Evolutionary conservation across 2,797 vertebrate genomes (phyloP), one percentile per base, ranked within the genome.

Genomic region (Lacerta bilineata): DNA sequence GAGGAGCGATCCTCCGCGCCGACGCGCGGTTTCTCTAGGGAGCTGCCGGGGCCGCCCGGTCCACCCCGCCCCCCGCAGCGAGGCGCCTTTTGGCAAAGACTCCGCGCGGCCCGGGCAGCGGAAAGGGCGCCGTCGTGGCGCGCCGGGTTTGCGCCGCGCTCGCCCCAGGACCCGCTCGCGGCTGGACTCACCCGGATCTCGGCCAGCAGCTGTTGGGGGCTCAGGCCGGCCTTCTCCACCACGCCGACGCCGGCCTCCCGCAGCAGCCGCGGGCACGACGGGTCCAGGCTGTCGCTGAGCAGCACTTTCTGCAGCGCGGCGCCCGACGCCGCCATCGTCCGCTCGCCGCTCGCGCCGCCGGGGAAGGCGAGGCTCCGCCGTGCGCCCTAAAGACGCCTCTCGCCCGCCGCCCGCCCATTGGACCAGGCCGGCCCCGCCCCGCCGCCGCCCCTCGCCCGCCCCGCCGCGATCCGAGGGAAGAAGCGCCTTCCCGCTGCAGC

Each of bases 211-310:
- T 99, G 98, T 83, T 98, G 98, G 85, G 96, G 96, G 90, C 92
- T 98, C 96, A 99, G 97, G 17, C 96, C 97, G 27, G 95, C 97
- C 80, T 97, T 98, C 93, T 99, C 98, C 69, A 97, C 98, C 36
- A 98, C 98, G 76, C 93, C 96, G 94, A 99, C 97, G 89, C 98
- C 98, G 83, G 97, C 98, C 87, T 98, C 97, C 91, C 98, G 97
- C 95, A 99, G 93, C 80, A 99, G 98, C 85, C 95, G 87, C 94
- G 95, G 96, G 94, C 98, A 99, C 93, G 98, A 97, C 0, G 98
- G 98, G 94, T 99, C 98, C n/a, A 99, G 97, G 84, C 97, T 98
- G 64, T 99, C 98, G 86, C 98, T 99, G 95, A 99, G 98, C 80
- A 99, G 93, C 85, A 99, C 96, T 13, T 96, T 97, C 87, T 95